These are phyloP conservation scores for Poeciliopsis turrubarensis DNA, from an alignment of 2,113 vertebrate species.

Conservation along the genomic window DNA sequence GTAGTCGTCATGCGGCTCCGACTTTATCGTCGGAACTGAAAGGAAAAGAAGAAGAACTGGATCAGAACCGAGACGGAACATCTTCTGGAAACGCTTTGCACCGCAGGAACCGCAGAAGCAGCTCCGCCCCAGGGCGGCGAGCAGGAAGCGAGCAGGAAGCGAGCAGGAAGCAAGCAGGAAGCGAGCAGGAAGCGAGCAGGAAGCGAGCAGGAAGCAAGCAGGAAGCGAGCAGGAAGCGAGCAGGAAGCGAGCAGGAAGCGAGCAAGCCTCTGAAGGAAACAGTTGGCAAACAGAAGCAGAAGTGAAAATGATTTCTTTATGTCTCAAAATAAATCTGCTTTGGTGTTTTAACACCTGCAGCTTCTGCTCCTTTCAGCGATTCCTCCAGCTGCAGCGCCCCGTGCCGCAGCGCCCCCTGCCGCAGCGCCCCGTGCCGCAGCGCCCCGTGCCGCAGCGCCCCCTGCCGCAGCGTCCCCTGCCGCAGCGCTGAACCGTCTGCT, in stretches of 20 bases:
- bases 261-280: constrained; percentile 49
- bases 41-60: constrained; percentile 57
- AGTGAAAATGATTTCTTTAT: constrained; percentile 24
- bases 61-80: constrained; percentile 52
- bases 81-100: not conserved
- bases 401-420: no score
- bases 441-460: no score
- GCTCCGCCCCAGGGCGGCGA: no score
- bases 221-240: no score
- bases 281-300: constrained; percentile 29
- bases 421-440: no score
- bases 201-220: no score
- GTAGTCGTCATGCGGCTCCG: constrained; percentile 93
- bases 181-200: constrained; percentile 51
- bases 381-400: no score
- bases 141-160: no score
- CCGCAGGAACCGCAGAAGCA: constrained; percentile 67
- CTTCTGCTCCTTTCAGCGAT: not conserved
- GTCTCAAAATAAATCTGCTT: constrained; percentile 51
- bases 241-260: constrained; percentile 52
- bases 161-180: constrained; percentile 45
- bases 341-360: constrained; percentile 27
- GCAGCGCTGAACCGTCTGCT: constrained; percentile 78
- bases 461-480: constrained; percentile 8
- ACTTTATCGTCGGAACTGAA: constrained; percentile 95